Conservation (phyloP, 2,888 invertebrate species). For the Alviniconcha strummeri region DNA sequence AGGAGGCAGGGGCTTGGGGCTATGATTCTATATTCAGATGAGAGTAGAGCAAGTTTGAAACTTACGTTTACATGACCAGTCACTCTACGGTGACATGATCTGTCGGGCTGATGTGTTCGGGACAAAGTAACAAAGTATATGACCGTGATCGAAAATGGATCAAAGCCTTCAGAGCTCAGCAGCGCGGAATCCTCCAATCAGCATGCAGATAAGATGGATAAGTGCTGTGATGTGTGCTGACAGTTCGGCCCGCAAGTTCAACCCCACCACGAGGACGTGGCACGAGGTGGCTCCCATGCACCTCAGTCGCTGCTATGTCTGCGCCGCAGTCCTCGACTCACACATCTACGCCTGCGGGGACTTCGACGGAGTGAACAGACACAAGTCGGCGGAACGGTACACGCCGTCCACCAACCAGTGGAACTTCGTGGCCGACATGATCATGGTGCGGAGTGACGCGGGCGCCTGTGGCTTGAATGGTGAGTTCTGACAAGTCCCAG, state of each 20-base stretch:
- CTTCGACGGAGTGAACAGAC: slow-evolving; percentile 81
- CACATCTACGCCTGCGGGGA: slow-evolving; percentile 73
- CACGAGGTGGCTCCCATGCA: slow-evolving; percentile 74
- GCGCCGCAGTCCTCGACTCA: slow-evolving; percentile 76
- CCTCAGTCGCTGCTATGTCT: slow-evolving; percentile 78
- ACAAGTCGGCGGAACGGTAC: slow-evolving; percentile 90
- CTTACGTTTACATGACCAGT: too few species aligned
- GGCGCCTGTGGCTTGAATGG: slow-evolving; percentile 82
- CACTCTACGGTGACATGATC: too few species aligned
- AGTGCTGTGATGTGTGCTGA: background rate
- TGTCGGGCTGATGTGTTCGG: too few species aligned
- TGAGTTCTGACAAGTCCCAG: slow-evolving; percentile 57
- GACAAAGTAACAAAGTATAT: background rate
- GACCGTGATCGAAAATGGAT: background rate
- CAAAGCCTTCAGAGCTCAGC: background rate
- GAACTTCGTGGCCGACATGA: slow-evolving; percentile 89
- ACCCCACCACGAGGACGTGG: slow-evolving; percentile 70
- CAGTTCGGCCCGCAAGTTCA: slow-evolving; percentile 71
- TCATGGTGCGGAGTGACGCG: slow-evolving; percentile 83
- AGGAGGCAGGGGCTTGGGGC: too few species aligned
- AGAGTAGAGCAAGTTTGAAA: too few species aligned
- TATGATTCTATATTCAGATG: too few species aligned
- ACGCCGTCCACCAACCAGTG: slow-evolving; percentile 87
- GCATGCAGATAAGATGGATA: too few species aligned
- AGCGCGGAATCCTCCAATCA: too few species aligned